Percentiles rank a stretch among this genome's conserved stretches.
These are phyloP conservation scores for Drosophila repletoides DNA, from an alignment of 1,140 invertebrate genomes.

Conservation along the genomic window DNA sequence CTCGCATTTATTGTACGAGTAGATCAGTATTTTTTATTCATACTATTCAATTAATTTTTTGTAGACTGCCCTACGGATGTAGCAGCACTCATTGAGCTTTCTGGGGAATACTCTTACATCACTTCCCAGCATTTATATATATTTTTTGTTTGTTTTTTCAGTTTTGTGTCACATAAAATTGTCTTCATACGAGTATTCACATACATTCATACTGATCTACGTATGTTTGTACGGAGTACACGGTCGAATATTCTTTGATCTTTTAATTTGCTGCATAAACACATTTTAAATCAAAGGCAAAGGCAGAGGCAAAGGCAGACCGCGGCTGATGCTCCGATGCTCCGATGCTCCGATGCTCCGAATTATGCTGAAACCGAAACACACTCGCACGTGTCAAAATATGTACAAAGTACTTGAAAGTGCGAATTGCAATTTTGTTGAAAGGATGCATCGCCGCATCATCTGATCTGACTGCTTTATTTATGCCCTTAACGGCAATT, in stretches of 20 bases:
- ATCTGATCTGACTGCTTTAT: slow-evolving; percentile 15
- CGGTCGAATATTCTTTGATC: slow-evolving; percentile 57
- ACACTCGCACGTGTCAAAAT: slow-evolving; percentile 18
- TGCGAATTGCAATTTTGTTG: slow-evolving; percentile 42
- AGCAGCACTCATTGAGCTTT: slow-evolving; percentile 1
- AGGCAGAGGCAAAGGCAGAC: too few species aligned
- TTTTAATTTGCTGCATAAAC: slow-evolving; percentile 67
- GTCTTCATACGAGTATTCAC: not conserved
- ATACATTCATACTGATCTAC: not conserved
- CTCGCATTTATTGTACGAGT: not conserved
- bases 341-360: too few species aligned
- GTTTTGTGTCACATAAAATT: slow-evolving; percentile 9
- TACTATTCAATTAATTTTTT: slow-evolving; percentile 19
- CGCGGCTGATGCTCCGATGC: slow-evolving; percentile 52
- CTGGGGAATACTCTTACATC: slow-evolving; percentile 7
- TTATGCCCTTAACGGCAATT: not conserved
- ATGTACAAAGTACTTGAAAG: slow-evolving; percentile 55
- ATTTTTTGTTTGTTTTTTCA: not conserved
- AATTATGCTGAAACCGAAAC: too few species aligned
- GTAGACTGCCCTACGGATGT: slow-evolving; percentile 18
- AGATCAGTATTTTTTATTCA: too few species aligned
- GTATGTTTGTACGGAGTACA: slow-evolving; percentile 7
- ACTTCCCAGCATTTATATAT: not conserved
- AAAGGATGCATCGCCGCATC: slow-evolving; percentile 59
- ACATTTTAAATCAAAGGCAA: slow-evolving; percentile 66